Base-by-base conservation (phyloP, 2,797 vertebrate genomes). In the Pogoniulus pusillus region DNA sequence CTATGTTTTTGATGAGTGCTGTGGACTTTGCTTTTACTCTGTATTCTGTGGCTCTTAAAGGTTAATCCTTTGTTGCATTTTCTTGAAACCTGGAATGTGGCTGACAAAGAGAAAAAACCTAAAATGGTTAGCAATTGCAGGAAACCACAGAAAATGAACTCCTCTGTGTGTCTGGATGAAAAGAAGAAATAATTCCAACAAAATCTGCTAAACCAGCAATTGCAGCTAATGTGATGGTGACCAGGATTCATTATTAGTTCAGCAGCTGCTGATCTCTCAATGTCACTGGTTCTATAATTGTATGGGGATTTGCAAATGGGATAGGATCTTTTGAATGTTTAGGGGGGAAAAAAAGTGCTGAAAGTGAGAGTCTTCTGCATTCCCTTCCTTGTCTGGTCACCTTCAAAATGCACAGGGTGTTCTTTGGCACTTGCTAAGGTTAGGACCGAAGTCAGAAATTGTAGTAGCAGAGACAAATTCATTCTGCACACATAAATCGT, bases 141-240 rank as follows among this genome's bases (percentile, higher is more conserved):
- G 79, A 77, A 77, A 64, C 69, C 41, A 45, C 49, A 68, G 58
- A 53, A 91, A 71, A 82, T 47, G 63, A 64, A 69, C 16, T 65
- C 59, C 35, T 78, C 16, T 17, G n/a, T 77, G 85, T 82, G 69
- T 77, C 89, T 74, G 79, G 65, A 81, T 92, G 30, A 85, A 92
- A 85, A 87, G 63, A 90, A 82, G 34, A 29, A 85, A 45, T 85
- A 74, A 65, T 72, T 85, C 71, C 85, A 77, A 74, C 93, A 71
- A 85, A 90, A 66, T 90, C 80, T 63, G 17, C 43, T 82, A 82
- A 80, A 57, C 24, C 62, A 93, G 51, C 39, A 89, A 30, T 71
- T 93, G 65, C 26, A 64, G 75, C 68, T 87, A 87, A 87, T 85
- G 47, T 43, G 59, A 59, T 89, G 92, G 91, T 62, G 26, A 23